Evolutionary conservation across 2,113 vertebrate genomes (phyloP), one percentile per base, ranked within the genome.

Genomic region (Elaphurus davidianus): DNA sequence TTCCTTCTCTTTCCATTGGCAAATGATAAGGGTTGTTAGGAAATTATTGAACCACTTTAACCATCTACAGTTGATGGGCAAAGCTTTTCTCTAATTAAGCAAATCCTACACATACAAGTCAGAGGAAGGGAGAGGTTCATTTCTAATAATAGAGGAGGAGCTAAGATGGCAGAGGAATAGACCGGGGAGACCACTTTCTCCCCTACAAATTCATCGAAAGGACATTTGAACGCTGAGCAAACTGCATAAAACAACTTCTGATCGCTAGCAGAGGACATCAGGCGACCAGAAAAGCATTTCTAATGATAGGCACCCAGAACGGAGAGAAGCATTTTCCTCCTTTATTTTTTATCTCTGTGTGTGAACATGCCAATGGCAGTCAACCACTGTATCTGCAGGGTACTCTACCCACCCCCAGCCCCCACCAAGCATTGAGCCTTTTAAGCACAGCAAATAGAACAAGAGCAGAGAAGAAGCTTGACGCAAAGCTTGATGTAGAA

Each of bases 21-120:
- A 91, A 83, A 87, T 67, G 78, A 90, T 94, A 93, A 96, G 28
- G 33, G 45, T 16, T 85, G 74, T 94, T 96, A 96, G 87, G 86
- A 93, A 55, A 88, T 71, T 94, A 96, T 40, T 54, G 88, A 94
- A 85, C 94, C 17, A 84, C 43, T 95, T 90, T 83, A 92, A 91
- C 78, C 50, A 25, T 52, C 87, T 88, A 28, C 23, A 82, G 47
- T 78, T 45, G 81, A 96, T 87, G 28, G 59, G 50, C 55, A 93
- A 96, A 95, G 76, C 83, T 87, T 93, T 96, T 52, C 79, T 91
- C 94, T 97, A 97, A 98, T 97, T 97, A 97, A 95, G 71, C 82
- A 95, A 95, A 92, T 79, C 36, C 55, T 92, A 79, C 43, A 88
- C 33, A 90, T 27, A 64, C 19, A 89, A n/a, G 67, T 71, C 19